phyloP scores from a whole-genome alignment of 2,113 vertebrate genomes.

The Lophochroa leadbeateri region DNA sequence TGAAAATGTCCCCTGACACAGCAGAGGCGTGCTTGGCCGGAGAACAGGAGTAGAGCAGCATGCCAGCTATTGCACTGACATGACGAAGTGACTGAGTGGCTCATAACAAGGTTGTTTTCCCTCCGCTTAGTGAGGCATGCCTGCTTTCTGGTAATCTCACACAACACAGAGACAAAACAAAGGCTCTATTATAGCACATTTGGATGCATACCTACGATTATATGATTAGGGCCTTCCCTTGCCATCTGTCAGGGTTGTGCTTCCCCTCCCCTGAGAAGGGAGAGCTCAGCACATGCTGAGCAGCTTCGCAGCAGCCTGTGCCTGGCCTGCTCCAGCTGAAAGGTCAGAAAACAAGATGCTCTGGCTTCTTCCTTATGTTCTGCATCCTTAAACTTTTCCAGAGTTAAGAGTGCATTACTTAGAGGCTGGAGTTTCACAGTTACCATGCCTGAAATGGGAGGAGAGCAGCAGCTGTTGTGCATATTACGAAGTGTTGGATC shows the following conservation, averaged over 20 bases:
- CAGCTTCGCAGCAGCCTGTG: background rate
- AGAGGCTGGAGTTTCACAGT: background rate
- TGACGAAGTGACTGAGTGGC: accelerated
- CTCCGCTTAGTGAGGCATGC: background rate
- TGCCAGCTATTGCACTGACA: accelerated
- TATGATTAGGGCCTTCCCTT: background rate
- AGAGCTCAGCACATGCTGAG: background rate
- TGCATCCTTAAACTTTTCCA: background rate
- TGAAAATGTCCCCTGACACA: background rate
- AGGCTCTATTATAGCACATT: background rate
- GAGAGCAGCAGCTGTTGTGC: constrained; percentile 21
- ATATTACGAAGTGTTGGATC: background rate
- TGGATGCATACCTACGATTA: background rate
- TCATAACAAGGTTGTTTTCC: background rate
- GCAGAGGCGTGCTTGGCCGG: background rate
- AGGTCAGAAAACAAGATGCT: background rate
- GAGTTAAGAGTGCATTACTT: background rate
- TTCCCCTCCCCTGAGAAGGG: background rate
- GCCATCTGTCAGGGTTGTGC: background rate
- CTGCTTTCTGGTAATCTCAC: background rate
- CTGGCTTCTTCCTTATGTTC: background rate
- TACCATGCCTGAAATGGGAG: background rate
- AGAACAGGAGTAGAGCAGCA: background rate
- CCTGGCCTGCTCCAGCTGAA: background rate
- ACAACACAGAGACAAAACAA: background rate